Evolutionary conservation across 2,113 vertebrate genomes (phyloP), one percentile per base, ranked within the genome.

Genomic region (Fukomys damarensis): DNA sequence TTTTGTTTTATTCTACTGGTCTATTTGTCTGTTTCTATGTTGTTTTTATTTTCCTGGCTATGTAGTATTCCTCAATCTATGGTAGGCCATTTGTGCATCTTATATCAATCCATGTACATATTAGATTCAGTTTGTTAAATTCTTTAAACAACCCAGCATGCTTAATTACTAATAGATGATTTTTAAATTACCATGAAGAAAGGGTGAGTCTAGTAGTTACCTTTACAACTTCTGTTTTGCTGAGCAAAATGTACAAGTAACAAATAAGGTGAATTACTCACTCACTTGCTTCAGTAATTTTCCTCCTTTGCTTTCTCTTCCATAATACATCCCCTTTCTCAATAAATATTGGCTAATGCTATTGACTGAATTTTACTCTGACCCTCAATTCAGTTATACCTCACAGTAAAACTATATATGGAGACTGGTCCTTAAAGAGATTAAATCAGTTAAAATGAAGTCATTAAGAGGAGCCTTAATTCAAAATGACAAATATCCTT

Each of bases 111-210:
- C 65, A 70, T 32, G 68, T 72, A 43, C 22, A 80, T 77, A 38
- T 52, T 28, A 72, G 70, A 86, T 79, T 89, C 54, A 54, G 12
- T n/a, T 84, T 89, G 61, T 86, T 93, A 89, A 90, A 61, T 68
- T 63, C 24, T 63, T 89, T 22, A 84, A 54, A 63, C 11, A 63
- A 54, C 58, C 35, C 20, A 90, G 46, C 19, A 70, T 41, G 38
- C 8, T 85, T 46, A 91, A 2, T 70, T 59, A 68, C 30, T 46
- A 87, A 86, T 3, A 66, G 38, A 52, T 85, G 46, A 86, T 66
- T 96, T 96, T 93, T 91, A 86, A 96, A 93, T 10, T 95, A n/a
- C 17, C 61, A 88, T 30, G 7, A 38, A 80, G 35, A 43, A 41
- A 87, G 22, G 38, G 4, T 76, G 26, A 80, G 16, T 84, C 19